Base-by-base conservation (phyloP, 2,888 invertebrate species). In the Rhogogaster chlorosoma region DNA sequence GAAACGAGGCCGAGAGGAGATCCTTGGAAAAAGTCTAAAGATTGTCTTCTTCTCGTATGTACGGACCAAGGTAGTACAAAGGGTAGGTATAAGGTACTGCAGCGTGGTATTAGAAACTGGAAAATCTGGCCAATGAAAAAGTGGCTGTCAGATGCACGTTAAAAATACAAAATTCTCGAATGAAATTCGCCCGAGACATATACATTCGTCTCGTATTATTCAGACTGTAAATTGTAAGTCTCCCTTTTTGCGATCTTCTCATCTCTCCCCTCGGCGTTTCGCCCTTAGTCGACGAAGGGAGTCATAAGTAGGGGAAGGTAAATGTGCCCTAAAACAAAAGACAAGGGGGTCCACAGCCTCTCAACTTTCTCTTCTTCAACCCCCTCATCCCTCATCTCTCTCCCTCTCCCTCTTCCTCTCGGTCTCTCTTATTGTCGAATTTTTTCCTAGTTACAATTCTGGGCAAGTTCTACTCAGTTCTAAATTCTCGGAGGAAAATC, bases 251-350 rank as follows among this genome's bases (percentile, higher is more conserved):
- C 36, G 61, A 57, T 57, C 32, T 36, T 38, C 61, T 80, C 80
- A 22, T 80, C 36, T 38, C 32, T 9, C 53, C 77, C 77, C 29
- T 53, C 29, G 29, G 77, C 77, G 22, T 61, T 36, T 80, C 22
- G 15, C 36, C 57, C 80, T 12, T 57, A 10, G 18, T 10, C 61
- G 38, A 15, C 61, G 38, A 22, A 49, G 61, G 61, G 80, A 57
- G 38, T 61, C 57, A 80, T 57, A 53, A 57, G 80, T 38, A 61
- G 61, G 80, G 80, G 61, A 57, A 22, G 77, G 57, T 80, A 80
- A 80, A 80, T 80, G 80, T 61, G 57, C 57, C 80, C 22, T 80
- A 61, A 80, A 80, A 80, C 80, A 80, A 80, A 80, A 61, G 61
- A 61, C 80, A 38, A 49, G 61, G 57, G 61, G 49, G 29, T 53